phyloP scores from a whole-genome alignment of 1,140 invertebrate species.

The Teleogryllus occipitalis region DNA sequence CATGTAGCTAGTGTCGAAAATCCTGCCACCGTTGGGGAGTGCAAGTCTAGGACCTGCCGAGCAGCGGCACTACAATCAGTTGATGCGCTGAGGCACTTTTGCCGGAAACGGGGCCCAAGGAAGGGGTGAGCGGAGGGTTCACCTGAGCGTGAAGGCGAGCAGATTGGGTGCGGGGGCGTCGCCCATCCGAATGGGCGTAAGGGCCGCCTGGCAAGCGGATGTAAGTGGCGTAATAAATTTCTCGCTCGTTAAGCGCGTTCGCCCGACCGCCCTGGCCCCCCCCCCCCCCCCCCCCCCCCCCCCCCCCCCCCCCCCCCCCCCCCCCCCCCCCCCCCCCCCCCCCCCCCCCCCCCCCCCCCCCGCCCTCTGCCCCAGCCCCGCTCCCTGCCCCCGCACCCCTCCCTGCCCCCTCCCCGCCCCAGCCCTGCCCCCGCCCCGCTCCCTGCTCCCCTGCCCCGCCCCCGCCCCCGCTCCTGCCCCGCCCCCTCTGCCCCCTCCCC shows the following conservation, averaged over 20 bases:
- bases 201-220: neutral
- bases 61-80: neutral
- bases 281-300: too few species aligned
- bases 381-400: too few species aligned
- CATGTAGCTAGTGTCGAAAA: too few species aligned
- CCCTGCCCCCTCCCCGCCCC: neutral
- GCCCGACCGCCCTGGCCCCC: too few species aligned
- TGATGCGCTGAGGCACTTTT: neutral
- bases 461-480: too few species aligned
- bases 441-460: too few species aligned
- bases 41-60: neutral
- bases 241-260: neutral
- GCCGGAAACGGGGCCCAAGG: neutral
- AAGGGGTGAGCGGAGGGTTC: neutral
- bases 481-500: too few species aligned
- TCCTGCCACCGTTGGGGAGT: neutral
- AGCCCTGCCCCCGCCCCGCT: neutral
- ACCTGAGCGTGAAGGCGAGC: neutral
- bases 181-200: neutral
- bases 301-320: too few species aligned
- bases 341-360: too few species aligned
- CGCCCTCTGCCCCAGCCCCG: too few species aligned
- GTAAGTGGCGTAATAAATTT: constrained; percentile 5
- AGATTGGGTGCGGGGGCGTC: neutral
- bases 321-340: too few species aligned